A percentile compares a stretch with the other conserved stretches of the same genome.
Conservation (phyloP, 2,797 vertebrate species). For the Gallirallus australis region DNA sequence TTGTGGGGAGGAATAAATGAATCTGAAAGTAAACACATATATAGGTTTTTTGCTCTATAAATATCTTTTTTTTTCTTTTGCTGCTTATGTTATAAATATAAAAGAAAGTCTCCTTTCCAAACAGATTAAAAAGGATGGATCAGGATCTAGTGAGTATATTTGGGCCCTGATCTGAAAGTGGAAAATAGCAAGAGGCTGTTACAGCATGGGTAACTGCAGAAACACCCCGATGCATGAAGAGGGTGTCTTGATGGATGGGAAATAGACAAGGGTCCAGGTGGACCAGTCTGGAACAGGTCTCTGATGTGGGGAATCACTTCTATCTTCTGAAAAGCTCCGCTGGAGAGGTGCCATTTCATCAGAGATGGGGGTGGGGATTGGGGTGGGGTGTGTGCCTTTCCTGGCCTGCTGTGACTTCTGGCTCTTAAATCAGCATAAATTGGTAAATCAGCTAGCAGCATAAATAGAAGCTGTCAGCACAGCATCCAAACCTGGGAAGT, state of each 20-base stretch:
- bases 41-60: neutral
- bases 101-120: neutral
- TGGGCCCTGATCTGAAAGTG: neutral
- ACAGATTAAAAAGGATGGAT: neutral
- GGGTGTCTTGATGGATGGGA: neutral
- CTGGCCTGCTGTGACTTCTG: neutral
- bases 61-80: neutral
- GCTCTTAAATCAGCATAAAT: neutral
- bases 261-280: neutral
- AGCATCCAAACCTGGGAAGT: neutral
- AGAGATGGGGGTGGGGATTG: neutral
- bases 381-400: neutral
- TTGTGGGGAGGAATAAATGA: neutral
- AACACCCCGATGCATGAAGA: neutral
- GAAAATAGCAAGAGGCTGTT: neutral
- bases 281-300: rapidly evolving
- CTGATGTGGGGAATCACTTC: rapidly evolving
- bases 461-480: neutral
- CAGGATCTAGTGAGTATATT: neutral
- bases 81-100: neutral
- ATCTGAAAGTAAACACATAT: neutral
- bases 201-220: neutral
- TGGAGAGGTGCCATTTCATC: neutral
- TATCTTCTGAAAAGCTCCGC: neutral
- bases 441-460: neutral